Conservation (phyloP, 2,888 invertebrate species). For the Caenorhabditis sp. region DNA sequence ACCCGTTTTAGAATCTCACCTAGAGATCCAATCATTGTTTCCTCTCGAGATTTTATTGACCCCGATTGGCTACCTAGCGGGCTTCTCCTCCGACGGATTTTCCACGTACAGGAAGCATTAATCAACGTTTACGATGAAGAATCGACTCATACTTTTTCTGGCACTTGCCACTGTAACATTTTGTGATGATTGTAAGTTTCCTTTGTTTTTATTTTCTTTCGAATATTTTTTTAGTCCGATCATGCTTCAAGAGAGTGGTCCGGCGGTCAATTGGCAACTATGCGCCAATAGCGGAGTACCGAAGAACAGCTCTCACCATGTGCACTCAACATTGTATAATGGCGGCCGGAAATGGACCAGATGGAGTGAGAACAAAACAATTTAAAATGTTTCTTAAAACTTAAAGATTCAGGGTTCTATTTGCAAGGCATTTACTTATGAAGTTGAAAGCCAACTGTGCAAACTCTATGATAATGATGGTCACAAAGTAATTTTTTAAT, state of each 20-base stretch:
- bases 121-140: slow-evolving; percentile 39
- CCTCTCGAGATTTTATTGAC: slow-evolving; percentile 55
- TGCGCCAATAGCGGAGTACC: slow-evolving; percentile 77
- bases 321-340: slow-evolving; percentile 75
- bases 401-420: slow-evolving; percentile 66
- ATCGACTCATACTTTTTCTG: slow-evolving; percentile 26
- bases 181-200: slow-evolving; percentile 57
- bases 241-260: slow-evolving; percentile 75
- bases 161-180: slow-evolving; percentile 5
- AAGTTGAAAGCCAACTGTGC: slow-evolving; percentile 77
- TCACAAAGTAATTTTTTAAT: slow-evolving; percentile 60
- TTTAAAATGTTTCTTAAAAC: not conserved
- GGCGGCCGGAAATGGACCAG: slow-evolving; percentile 68
- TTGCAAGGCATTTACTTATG: slow-evolving; percentile 79
- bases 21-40: slow-evolving; percentile 52
- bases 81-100: slow-evolving; percentile 3
- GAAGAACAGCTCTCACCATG: slow-evolving; percentile 73
- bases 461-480: slow-evolving; percentile 80
- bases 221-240: slow-evolving; percentile 64
- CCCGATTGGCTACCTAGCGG: slow-evolving; percentile 56
- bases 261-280: slow-evolving; percentile 79
- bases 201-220: not conserved
- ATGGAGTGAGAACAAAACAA: slow-evolving; percentile 38
- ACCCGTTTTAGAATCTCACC: slow-evolving; percentile 54
- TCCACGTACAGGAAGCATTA: slow-evolving; percentile 25